A percentile compares a stretch with the other conserved stretches of the same genome.
Evolutionary conservation across 2,797 vertebrate genomes (phyloP).

Genomic region (Phrynocephalus forsythii): DNA sequence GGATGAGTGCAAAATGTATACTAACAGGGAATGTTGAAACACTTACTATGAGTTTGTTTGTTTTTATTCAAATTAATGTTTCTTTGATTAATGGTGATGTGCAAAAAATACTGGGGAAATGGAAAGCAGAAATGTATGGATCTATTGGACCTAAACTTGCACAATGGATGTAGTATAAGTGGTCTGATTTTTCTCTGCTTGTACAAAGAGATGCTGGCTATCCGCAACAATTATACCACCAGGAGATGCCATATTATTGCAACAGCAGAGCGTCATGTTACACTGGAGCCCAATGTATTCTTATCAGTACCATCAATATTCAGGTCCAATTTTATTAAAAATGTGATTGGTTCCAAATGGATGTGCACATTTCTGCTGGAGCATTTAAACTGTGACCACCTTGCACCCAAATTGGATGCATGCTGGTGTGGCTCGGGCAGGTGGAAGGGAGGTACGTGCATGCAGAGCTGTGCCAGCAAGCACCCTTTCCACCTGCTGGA

Average conservation of each 20-base stretch:
- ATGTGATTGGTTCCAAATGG: background rate
- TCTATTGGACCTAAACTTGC: too few relatives aligned
- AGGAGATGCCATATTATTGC: too few relatives aligned
- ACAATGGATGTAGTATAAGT: too few relatives aligned
- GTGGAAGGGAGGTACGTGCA: too few relatives aligned
- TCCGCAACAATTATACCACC: background rate
- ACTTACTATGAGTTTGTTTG: background rate
- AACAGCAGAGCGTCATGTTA: too few relatives aligned
- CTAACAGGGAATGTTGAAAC: background rate
- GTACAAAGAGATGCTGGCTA: too few relatives aligned
- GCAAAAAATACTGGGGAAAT: conserved; percentile 4
- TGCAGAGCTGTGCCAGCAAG: too few relatives aligned
- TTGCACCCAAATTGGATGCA: too few relatives aligned
- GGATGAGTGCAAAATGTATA: background rate
- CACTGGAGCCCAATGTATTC: background rate
- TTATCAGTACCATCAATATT: background rate
- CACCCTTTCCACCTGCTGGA: too few relatives aligned
- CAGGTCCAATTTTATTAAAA: background rate
- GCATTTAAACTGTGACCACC: background rate
- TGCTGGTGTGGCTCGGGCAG: too few relatives aligned
- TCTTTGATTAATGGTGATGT: fast-evolving
- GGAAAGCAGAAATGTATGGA: background rate
- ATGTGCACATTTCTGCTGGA: background rate
- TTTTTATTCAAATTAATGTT: background rate
- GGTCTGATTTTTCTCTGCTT: too few relatives aligned